Percentiles rank a stretch among this genome's conserved stretches.
Evolutionary conservation across 2,113 vertebrate genomes (phyloP).

Genomic region (Seriola aureovittata): DNA sequence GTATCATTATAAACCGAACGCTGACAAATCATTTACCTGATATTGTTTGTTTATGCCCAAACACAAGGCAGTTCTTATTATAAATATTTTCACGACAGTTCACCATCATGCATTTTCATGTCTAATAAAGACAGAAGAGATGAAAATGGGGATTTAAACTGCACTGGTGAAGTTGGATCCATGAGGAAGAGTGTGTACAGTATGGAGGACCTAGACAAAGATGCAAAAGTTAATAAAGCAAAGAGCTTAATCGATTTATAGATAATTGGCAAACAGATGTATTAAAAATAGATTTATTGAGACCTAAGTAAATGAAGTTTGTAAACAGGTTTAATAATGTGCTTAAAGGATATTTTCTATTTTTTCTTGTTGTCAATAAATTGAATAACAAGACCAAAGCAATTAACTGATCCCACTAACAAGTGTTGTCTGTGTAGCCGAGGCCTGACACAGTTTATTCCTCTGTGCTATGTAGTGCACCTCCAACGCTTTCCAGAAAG

Average conservation of each 20-base stretch:
- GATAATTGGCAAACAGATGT: background rate
- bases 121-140: slow-evolving; percentile 70
- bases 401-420: too few relatives aligned
- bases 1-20: slow-evolving; percentile 49
- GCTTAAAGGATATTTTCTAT: background rate
- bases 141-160: slow-evolving; percentile 73
- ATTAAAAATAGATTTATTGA: background rate
- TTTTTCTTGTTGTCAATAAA: background rate
- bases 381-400: too few relatives aligned
- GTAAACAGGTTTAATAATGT: background rate
- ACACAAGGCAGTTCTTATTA: slow-evolving; percentile 57
- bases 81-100: slow-evolving; percentile 66
- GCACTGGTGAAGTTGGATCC: slow-evolving; percentile 52
- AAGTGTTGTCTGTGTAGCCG: too few relatives aligned
- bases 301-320: background rate
- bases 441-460: too few relatives aligned
- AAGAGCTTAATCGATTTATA: background rate
- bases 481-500: too few relatives aligned
- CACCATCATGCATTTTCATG: slow-evolving; percentile 74
- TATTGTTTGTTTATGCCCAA: slow-evolving; percentile 71
- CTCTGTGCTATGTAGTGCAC: too few relatives aligned
- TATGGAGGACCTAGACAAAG: slow-evolving; percentile 29
- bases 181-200: slow-evolving; percentile 26
- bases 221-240: slow-evolving; percentile 4
- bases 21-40: slow-evolving; percentile 67